Evolutionary conservation across 2,888 invertebrate species (phyloP), one percentile per base, ranked within the genome.

Genomic region (Chymomyza caudatula): DNA sequence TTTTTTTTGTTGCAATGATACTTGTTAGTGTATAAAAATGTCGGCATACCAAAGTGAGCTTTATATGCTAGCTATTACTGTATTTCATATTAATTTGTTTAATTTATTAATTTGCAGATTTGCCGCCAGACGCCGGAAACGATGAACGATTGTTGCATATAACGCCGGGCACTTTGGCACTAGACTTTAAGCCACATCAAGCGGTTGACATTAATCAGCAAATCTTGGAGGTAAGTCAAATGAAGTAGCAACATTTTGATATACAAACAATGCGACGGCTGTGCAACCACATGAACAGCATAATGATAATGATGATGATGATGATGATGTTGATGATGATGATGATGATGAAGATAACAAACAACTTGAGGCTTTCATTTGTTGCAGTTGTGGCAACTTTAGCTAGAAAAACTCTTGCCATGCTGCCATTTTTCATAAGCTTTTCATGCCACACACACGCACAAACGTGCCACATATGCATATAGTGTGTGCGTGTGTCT

Each of bases 121-220:
- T 91, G 88, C 89, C 89, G 78, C 89, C 90, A 76, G 90, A 91
- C 84, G 88, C 88, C 72, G 88, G 89, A 85, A 87, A 87, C 69
- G 88, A 88, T 81, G 90, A 90, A 65, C 86, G 90, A 76, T 81
- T 89, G 75, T 80, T 90, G 76, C 89, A 82, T 71, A 86, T 90
- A 74, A 87, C 89, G 73, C 89, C 89, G 63, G 87, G 87, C 71
- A 82, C 86, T 63, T 76, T 89, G 77, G 78, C 87, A 69, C 79
- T 89, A 76, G 90, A 88, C 70, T 89, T 85, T 71, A 89, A 87
- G 74, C 81, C 86, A 63, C 83, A 82, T 76, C 88, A 88, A 78
- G 83, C 79, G 54, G 85, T 78, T 72, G 90, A 90, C 78, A 88
- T 91, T 66, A 89, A 90, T 87, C 90, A 89, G 78, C 90, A 91